A percentile compares a stretch with the other conserved stretches of the same genome.
phyloP scores from a whole-genome alignment of 2,888 invertebrate genomes.

The Ichneumoninae sp. region DNA sequence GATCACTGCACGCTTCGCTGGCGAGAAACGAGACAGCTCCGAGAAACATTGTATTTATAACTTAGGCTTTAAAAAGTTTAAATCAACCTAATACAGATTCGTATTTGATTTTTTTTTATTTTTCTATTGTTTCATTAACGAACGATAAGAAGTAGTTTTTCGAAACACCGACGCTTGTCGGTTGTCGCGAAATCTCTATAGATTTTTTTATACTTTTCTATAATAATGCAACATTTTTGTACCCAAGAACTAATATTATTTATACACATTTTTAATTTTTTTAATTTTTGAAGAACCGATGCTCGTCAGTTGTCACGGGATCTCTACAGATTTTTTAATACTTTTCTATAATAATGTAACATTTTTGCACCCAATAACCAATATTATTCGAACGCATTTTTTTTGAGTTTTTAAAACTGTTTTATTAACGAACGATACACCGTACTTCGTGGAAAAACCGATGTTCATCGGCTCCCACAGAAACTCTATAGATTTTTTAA shows the following conservation, averaged over 20 bases:
- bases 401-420: no score
- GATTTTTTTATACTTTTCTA: constrained; percentile 1
- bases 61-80: constrained; percentile 26
- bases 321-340: background rate
- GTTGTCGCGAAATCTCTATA: constrained; percentile 8
- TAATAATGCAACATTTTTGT: background rate
- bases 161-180: constrained; percentile 8
- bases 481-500: constrained; percentile 8
- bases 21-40: constrained; percentile 36
- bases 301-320: background rate
- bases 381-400: background rate
- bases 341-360: background rate
- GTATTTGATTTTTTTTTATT: constrained; percentile 8
- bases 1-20: constrained; percentile 61
- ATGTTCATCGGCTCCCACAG: background rate
- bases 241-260: background rate
- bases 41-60: constrained; percentile 58
- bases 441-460: constrained; percentile 6
- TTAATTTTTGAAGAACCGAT: background rate
- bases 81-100: constrained; percentile 9
- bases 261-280: no score
- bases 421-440: no score
- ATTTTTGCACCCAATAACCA: constrained; percentile 16
- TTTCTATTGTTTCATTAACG: constrained; percentile 14
- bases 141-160: background rate